Evolutionary conservation across 1,140 invertebrate genomes (phyloP), one percentile per base, ranked within the genome.

Genomic region (Leucophenga varia): DNA sequence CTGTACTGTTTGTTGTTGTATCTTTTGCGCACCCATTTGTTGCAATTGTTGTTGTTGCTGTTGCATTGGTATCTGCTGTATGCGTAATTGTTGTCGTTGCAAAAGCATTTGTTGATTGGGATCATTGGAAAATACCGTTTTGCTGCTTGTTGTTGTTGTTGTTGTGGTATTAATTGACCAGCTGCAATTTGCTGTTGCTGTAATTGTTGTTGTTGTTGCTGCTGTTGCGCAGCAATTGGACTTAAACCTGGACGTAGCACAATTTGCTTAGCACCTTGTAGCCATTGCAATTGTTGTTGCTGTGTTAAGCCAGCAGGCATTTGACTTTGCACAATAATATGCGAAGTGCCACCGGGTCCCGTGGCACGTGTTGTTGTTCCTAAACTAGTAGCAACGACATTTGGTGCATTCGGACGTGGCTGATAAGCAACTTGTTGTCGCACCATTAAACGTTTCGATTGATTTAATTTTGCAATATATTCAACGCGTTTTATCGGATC

Each of bases 401-500:
- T 79, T 5, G 80, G 79, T 0, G 79, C 73, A 1, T 76, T 77
- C 12, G 79, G 78, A n/a, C 78, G 74, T 0, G 73, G 70, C 48
- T 81, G 79, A 47, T 74, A 76, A 8, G 74, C 55, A 43, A 78
- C 70, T 45, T 78, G 77, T 18, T 78, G 77, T 19, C 76, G 77
- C 34, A 82, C 75, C 70, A 80, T 73, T 19, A 81, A 77, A 3
- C 79, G 74, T 22, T 82, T 57, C 49, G 82, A 83, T 34, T 84
- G 76, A 37, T 89, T 86, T 28, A 90, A 75, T 59, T 87, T 87
- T 5, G 87, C 83, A 0, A 91, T 84, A 57, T 90, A 90, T 60
- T 89, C 80, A 3, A 86, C 85, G 20, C 86, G 78, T 54, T 91
- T 87, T 43, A 86, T 82, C 0, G 87, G 86, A 60, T 89, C 86